Conservation (phyloP, 2,797 vertebrate species). For the Onychomys torridus region DNA sequence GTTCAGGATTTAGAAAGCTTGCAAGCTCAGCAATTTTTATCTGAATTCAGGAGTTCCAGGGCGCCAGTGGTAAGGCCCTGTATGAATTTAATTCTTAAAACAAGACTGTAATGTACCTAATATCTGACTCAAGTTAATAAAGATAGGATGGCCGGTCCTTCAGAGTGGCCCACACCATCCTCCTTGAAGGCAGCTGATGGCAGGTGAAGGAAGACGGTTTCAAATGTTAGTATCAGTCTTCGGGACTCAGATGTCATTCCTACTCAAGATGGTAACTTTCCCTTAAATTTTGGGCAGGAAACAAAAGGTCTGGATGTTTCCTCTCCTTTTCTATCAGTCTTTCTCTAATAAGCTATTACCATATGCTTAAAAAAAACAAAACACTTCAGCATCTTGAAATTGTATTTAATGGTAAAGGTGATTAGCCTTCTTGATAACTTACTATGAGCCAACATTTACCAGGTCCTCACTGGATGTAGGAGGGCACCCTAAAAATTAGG, state of each 20-base stretch:
- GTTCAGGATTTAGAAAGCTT: background rate
- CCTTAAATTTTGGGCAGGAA: background rate
- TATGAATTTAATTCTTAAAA: background rate
- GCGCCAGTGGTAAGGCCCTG: background rate
- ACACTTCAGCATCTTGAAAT: background rate
- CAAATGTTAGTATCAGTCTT: background rate
- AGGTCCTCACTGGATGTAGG: background rate
- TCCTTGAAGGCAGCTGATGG: background rate
- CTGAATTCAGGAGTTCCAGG: background rate
- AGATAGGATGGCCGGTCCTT: background rate
- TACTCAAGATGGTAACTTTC: background rate
- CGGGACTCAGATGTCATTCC: background rate
- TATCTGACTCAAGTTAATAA: background rate
- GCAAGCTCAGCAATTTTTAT: background rate
- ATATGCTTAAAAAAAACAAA: slow-evolving; percentile 4
- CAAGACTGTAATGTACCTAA: background rate
- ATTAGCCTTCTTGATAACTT: background rate
- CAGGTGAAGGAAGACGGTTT: background rate
- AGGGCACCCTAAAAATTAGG: background rate
- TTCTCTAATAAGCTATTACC: slow-evolving; percentile 6
- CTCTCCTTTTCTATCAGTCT: background rate
- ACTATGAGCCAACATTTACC: background rate
- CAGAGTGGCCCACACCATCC: no score
- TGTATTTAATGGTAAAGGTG: slow-evolving; percentile 40
- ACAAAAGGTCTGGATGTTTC: background rate